Conservation (phyloP, 2,113 vertebrate genomes). For the Ptyas mucosa region DNA sequence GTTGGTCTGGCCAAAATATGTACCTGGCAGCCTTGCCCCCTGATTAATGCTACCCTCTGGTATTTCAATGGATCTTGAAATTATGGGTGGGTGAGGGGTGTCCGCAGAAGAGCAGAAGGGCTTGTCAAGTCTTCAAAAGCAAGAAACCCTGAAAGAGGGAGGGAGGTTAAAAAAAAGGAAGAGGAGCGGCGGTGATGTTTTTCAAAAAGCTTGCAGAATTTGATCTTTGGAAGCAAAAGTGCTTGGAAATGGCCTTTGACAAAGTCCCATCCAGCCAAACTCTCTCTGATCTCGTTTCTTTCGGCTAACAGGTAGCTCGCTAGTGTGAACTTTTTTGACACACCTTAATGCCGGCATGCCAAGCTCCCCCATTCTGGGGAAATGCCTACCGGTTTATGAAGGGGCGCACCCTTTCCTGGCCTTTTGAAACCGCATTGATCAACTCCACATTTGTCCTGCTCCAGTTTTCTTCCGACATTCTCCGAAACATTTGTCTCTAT, state of each 20-base stretch:
- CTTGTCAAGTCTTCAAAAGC: neutral
- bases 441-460: neutral
- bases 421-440: neutral
- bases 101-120: neutral
- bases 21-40: conserved; percentile 72
- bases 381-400: neutral
- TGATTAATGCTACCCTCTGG: conserved; percentile 67
- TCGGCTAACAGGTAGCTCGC: neutral
- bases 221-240: neutral
- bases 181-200: too few relatives aligned
- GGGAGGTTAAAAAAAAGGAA: neutral
- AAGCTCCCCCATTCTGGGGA: neutral
- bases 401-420: neutral
- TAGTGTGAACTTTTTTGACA: neutral
- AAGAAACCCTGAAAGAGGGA: neutral
- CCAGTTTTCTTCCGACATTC: neutral
- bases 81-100: neutral
- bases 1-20: conserved; percentile 65
- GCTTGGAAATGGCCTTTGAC: neutral
- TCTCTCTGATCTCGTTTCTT: neutral
- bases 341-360: neutral
- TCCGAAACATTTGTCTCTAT: neutral
- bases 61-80: conserved; percentile 55
- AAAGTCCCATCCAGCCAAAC: neutral
- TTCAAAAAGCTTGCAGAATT: neutral